A percentile compares a stretch with the other conserved stretches of the same genome.
phyloP scores from a whole-genome alignment of 2,797 vertebrate genomes.

The Macrochelys suwanniensis region DNA sequence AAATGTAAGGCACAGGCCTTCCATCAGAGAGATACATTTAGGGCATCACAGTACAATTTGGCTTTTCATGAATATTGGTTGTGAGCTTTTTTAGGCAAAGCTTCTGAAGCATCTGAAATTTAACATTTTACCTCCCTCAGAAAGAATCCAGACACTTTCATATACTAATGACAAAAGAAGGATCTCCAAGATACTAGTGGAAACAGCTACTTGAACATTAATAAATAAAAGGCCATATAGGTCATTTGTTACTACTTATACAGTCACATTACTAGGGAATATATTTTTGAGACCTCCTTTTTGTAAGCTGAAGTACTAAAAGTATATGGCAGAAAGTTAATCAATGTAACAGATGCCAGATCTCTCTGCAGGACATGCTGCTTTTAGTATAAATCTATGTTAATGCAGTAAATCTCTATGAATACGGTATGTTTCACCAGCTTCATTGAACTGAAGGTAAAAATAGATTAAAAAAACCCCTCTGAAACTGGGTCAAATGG shows the following conservation, averaged over 20 bases:
- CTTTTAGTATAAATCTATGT: slow-evolving; percentile 3
- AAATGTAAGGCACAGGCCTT: not conserved
- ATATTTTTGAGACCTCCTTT: not conserved
- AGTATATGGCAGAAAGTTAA: not conserved
- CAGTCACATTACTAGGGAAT: not conserved
- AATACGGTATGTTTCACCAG: not conserved
- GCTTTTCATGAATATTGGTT: not conserved
- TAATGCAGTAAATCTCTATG: not conserved
- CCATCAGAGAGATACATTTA: fast-evolving
- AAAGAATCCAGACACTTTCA: not conserved
- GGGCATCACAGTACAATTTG: not conserved
- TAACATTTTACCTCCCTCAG: not conserved
- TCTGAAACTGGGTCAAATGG: slow-evolving; percentile 27
- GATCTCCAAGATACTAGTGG: not conserved
- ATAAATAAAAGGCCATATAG: not conserved
- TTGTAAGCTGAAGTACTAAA: not conserved
- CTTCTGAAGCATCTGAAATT: not conserved
- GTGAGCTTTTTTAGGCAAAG: not conserved
- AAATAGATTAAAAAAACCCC: slow-evolving; percentile 21
- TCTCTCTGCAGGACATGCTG: not conserved
- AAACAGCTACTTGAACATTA: not conserved
- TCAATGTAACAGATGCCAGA: not conserved
- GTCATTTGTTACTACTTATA: not conserved
- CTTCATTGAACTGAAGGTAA: slow-evolving; percentile 39
- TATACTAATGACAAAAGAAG: not conserved